These are phyloP conservation scores for Drosophila setosimentum DNA, from an alignment of 2,888 invertebrate species.

Conservation along the genomic window DNA sequence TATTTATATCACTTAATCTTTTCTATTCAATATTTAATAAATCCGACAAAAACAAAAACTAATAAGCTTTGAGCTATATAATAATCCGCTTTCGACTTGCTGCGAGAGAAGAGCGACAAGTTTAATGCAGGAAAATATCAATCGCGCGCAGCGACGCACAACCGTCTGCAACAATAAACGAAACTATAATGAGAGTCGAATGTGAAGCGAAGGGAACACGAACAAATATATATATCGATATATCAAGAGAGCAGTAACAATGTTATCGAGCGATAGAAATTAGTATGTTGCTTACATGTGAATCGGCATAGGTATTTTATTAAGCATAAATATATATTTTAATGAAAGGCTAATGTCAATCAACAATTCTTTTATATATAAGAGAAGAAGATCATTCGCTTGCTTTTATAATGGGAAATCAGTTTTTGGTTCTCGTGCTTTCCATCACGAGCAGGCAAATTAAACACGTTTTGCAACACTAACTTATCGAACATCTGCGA, in stretches of 20 bases:
- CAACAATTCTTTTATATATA: background rate
- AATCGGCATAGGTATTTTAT: background rate
- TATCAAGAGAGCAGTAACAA: slow-evolving; percentile 7
- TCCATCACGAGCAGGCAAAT: slow-evolving; percentile 1
- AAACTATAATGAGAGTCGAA: slow-evolving; percentile 42
- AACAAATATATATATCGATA: slow-evolving; percentile 25
- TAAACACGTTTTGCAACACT: slow-evolving; percentile 38
- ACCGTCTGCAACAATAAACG: slow-evolving; percentile 39
- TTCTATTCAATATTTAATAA: slow-evolving; percentile 46
- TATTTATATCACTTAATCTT: slow-evolving; percentile 35
- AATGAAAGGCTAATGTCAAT: background rate
- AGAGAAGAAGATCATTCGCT: background rate
- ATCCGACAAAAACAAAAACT: slow-evolving; percentile 21
- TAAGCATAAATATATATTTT: background rate
- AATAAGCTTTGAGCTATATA: slow-evolving; percentile 25
- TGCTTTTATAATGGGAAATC: background rate
- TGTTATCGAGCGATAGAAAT: slow-evolving; percentile 10
- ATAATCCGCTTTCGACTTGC: slow-evolving; percentile 44
- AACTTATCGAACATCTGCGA: slow-evolving; percentile 17
- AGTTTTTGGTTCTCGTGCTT: background rate
- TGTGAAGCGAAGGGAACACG: background rate
- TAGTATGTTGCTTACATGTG: slow-evolving; percentile 25
- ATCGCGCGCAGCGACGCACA: slow-evolving; percentile 28
- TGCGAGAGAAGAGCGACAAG: slow-evolving; percentile 36
- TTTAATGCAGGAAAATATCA: slow-evolving; percentile 28